A percentile compares a stretch with the other conserved stretches of the same genome.
Conservation (phyloP, 2,888 invertebrate species). For the Ophioninae sp. region DNA sequence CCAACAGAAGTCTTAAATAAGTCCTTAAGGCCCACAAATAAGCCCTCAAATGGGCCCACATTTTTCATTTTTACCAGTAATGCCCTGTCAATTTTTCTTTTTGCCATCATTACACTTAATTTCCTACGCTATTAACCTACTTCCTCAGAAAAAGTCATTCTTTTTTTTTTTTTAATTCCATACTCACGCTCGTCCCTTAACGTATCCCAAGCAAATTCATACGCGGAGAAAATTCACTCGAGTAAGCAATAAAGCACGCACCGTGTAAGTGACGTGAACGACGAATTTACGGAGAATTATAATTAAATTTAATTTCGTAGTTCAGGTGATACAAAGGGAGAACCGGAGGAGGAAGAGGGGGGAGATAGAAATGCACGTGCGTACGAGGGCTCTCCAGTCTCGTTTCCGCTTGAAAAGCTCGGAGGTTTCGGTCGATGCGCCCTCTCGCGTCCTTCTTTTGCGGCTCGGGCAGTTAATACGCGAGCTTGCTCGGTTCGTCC, state of each 20-base stretch:
- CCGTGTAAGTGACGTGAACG: slow-evolving; percentile 67
- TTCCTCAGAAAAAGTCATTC: too few relatives aligned
- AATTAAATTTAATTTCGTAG: slow-evolving; percentile 78
- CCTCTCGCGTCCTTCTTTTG: slow-evolving; percentile 24
- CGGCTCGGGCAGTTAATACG: not conserved
- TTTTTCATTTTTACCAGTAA: too few relatives aligned
- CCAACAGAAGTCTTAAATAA: too few relatives aligned
- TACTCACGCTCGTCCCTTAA: not conserved
- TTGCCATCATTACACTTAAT: too few relatives aligned
- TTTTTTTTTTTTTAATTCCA: not conserved
- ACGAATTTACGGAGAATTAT: slow-evolving; percentile 72
- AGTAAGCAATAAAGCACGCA: slow-evolving; percentile 46
- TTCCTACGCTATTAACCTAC: too few relatives aligned
- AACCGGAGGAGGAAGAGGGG: too few relatives aligned
- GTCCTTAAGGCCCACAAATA: too few relatives aligned
- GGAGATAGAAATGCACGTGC: slow-evolving; percentile 69
- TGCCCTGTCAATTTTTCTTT: too few relatives aligned
- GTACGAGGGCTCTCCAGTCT: not conserved
- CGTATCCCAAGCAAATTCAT: not conserved
- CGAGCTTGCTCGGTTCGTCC: slow-evolving; percentile 1
- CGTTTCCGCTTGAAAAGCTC: not conserved
- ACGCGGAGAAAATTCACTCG: slow-evolving; percentile 72
- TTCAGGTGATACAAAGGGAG: slow-evolving; percentile 66
- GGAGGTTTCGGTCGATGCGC: not conserved
- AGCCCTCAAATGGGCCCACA: too few relatives aligned